Percentiles rank a stretch among this genome's conserved stretches.
phyloP scores from a whole-genome alignment of 2,888 invertebrate genomes.

The Protophormia terraenovae region DNA sequence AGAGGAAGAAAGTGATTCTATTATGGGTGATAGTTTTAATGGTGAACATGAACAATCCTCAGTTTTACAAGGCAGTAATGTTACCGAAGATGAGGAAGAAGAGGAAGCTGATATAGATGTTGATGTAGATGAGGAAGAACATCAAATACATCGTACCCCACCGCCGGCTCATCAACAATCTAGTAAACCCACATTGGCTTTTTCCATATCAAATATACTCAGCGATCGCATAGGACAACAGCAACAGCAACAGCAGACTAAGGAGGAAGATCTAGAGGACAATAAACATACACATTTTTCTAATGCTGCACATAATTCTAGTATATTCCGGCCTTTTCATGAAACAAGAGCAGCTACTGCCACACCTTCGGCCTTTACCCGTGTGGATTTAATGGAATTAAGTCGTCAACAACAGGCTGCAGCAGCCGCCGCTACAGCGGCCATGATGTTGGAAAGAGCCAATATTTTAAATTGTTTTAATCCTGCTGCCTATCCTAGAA shows the following conservation, averaged over 20 bases:
- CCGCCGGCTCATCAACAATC: constrained; percentile 78
- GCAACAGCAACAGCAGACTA: constrained; percentile 61
- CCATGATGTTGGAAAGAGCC: constrained; percentile 80
- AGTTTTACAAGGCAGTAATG: constrained; percentile 64
- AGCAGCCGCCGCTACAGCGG: constrained; percentile 78
- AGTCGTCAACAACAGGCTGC: constrained; percentile 80
- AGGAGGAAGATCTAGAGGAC: constrained; percentile 36
- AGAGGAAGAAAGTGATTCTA: constrained; percentile 80
- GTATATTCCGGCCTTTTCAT: constrained; percentile 80
- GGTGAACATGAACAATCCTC: constrained; percentile 74
- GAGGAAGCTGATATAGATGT: constrained; percentile 75
- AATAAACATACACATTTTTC: neutral
- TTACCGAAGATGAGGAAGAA: constrained; percentile 73
- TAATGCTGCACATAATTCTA: constrained; percentile 54
- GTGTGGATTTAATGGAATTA: constrained; percentile 79
- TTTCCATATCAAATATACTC: constrained; percentile 81
- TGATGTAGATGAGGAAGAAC: constrained; percentile 75
- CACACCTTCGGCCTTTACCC: constrained; percentile 79
- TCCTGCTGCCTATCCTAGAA: constrained; percentile 80
- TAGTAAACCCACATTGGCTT: constrained; percentile 78
- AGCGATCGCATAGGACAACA: constrained; percentile 80
- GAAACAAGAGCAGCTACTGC: constrained; percentile 70
- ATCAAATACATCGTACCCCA: constrained; percentile 73
- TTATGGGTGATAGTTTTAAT: constrained; percentile 78
- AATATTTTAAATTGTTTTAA: constrained; percentile 80